phyloP scores from a whole-genome alignment of 1,140 invertebrate genomes.

The Oncopeltus fasciatus region DNA sequence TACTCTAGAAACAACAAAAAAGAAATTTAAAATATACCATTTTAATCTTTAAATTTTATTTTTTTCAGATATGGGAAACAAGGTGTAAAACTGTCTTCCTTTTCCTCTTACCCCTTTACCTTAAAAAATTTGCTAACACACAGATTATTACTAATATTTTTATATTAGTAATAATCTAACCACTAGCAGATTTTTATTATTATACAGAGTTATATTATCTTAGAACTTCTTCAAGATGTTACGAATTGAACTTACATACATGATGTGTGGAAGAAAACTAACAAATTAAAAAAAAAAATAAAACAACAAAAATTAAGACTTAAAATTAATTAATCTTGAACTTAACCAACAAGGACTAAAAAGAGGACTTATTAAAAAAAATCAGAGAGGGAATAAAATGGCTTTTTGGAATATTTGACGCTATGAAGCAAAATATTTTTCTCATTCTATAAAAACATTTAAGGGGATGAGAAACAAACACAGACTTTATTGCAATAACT shows the following conservation, averaged over 20 bases:
- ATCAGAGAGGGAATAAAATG: background rate
- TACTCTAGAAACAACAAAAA: background rate
- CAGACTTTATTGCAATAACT: too few species aligned
- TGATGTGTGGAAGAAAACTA: too few species aligned
- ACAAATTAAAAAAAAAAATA: background rate
- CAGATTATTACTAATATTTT: too few species aligned
- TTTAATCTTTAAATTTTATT: background rate
- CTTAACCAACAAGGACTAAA: background rate
- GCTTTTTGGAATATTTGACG: background rate
- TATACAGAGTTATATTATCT: background rate
- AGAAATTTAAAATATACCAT: background rate
- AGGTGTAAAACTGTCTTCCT: background rate
- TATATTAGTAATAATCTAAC: background rate
- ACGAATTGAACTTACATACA: background rate
- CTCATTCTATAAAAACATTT: too few species aligned
- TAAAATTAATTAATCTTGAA: background rate
- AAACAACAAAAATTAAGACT: too few species aligned
- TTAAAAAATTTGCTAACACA: background rate
- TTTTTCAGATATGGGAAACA: background rate
- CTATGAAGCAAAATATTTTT: background rate
- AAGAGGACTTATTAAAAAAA: background rate
- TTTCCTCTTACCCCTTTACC: background rate
- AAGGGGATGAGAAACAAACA: too few species aligned
- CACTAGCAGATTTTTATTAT: background rate
- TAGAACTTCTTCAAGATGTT: background rate